Conservation (phyloP, 2,113 vertebrate species). For the Xenopus laevis region DNA sequence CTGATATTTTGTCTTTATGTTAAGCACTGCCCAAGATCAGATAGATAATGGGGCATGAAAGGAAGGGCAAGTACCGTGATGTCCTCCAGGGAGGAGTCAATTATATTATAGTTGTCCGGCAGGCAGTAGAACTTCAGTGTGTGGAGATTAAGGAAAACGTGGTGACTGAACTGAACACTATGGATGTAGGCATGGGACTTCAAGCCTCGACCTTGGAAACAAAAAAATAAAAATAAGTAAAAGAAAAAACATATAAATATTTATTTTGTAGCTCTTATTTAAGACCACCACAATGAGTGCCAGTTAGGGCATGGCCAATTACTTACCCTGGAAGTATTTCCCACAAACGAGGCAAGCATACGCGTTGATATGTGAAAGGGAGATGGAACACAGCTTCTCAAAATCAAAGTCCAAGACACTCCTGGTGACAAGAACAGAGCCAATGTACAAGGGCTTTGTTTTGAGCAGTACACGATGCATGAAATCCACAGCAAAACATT, state of each 20-base stretch:
- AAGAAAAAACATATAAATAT: too few relatives aligned
- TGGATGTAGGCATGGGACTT: slow-evolving; percentile 97
- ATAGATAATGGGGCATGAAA: too few relatives aligned
- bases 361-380: slow-evolving; percentile 91
- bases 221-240: not conserved
- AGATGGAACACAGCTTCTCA: slow-evolving; percentile 94
- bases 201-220: slow-evolving; percentile 79
- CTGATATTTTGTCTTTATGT: too few relatives aligned
- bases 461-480: not conserved
- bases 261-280: too few relatives aligned
- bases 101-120: slow-evolving; percentile 96
- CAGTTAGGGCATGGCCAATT: too few relatives aligned
- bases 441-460: not conserved
- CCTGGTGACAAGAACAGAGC: slow-evolving; percentile 61
- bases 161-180: slow-evolving; percentile 93
- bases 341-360: slow-evolving; percentile 94
- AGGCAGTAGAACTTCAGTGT: slow-evolving; percentile 96
- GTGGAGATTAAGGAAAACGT: slow-evolving; percentile 95
- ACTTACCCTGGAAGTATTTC: slow-evolving; percentile 92
- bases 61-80: slow-evolving; percentile 74
- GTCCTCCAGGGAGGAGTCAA: slow-evolving; percentile 92
- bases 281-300: too few relatives aligned
- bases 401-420: slow-evolving; percentile 95
- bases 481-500: not conserved
- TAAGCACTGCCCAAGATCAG: too few relatives aligned